Evolutionary conservation across 1,140 invertebrate genomes (phyloP), one percentile per base, ranked within the genome.

Genomic region (Neodiprion pinetum): DNA sequence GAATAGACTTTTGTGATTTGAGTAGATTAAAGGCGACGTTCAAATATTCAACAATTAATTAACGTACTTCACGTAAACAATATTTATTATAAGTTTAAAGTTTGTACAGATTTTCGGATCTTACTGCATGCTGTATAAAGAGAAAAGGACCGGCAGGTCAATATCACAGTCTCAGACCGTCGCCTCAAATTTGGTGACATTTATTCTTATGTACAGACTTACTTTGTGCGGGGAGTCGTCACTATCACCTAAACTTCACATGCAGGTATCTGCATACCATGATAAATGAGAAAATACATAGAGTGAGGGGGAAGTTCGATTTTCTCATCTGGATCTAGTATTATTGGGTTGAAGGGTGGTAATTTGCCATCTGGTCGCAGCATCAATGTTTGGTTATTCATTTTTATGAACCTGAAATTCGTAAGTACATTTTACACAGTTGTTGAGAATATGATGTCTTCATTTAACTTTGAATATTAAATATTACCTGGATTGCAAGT

Each of bases 211-310:
- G 28, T 40, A 40, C 28, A 40, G 2, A 40, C 28, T 0, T 40
- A 40, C 28, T 40, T 40, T 40, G 28, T 40, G 28, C 28, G 5
- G 5, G 28, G 1, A 40, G 5, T 40, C 28, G 28, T 40, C 28
- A 40, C 14, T 69, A 28, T 69, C 5, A 12, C 11, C 47, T 69
- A 69, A 69, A 12, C 21, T 40, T 14, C 21, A 47, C 87, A 88
- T 17, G 77, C 81, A 61, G 78, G 68, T 65, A 84, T 75, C 48
- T 82, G 50, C 5, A 79, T 65, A 23, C 77, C 82, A 65, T 90
- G 89, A 70, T 92, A 80, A 3, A 93, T 85, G 87, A 92, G 90
- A 84, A 93, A 93, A 49, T 88, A 88, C 79, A 93, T 89, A 1
- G 92, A 92, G 77, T 90, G 91, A 23, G 90, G 87, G 17, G 91